Percentiles rank a stretch among this genome's conserved stretches.
phyloP scores from a whole-genome alignment of 1,140 invertebrate genomes.

The Zaprionus nigranus region DNA sequence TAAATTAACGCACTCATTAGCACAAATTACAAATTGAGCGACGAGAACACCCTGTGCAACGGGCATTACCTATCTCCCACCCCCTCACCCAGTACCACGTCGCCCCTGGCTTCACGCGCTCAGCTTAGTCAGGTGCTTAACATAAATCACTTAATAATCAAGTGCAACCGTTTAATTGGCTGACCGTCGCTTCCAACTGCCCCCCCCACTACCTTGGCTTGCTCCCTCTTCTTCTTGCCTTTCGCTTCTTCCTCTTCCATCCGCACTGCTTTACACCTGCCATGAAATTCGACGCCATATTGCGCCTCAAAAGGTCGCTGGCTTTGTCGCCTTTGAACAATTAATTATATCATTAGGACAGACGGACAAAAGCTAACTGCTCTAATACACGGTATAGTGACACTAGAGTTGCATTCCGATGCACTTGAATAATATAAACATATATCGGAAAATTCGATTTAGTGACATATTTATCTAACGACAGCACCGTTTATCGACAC shows the following conservation, averaged over 20 bases:
- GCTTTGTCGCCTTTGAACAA: slow-evolving; percentile 51
- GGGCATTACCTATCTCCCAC: neutral
- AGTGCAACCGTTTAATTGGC: slow-evolving; percentile 78
- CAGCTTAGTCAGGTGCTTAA: slow-evolving; percentile 71
- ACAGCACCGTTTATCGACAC: no score
- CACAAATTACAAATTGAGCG: slow-evolving; percentile 80
- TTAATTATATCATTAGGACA: slow-evolving; percentile 70
- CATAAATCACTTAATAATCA: slow-evolving; percentile 82
- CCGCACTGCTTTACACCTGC: neutral
- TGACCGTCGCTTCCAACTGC: no score
- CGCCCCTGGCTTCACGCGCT: neutral
- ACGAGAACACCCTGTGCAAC: slow-evolving; percentile 24
- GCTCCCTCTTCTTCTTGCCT: neutral
- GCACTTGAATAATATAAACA: neutral
- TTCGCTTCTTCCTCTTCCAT: neutral
- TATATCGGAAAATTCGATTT: no score
- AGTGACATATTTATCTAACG: no score
- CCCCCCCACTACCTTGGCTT: neutral
- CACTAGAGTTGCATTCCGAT: neutral
- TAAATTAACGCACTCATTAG: slow-evolving; percentile 82
- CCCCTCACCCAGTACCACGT: neutral
- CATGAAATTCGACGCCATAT: slow-evolving; percentile 9
- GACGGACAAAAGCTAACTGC: slow-evolving; percentile 57
- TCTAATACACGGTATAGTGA: neutral
- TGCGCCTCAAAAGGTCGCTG: no score